Conservation (phyloP, 2,797 vertebrate genomes). For the Notolabrus celidotus region DNA sequence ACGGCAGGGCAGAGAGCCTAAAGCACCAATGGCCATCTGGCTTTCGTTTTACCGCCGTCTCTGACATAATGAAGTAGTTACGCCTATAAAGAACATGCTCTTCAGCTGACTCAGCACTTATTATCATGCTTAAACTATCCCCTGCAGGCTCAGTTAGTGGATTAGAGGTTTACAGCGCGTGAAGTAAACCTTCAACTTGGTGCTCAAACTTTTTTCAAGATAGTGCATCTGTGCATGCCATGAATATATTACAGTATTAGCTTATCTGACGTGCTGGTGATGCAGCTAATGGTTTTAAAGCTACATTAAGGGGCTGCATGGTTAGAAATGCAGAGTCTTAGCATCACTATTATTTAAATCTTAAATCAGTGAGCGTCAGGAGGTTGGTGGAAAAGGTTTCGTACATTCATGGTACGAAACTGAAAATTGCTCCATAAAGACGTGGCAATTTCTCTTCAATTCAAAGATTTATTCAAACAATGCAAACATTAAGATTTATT, state of each 20-base stretch:
- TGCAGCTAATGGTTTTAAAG: constrained; percentile 12
- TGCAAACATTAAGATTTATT: background rate
- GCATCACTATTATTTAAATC: constrained; percentile 13
- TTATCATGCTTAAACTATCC: constrained; percentile 42
- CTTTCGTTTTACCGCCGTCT: background rate
- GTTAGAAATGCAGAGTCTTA: constrained; percentile 60
- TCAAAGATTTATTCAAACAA: background rate
- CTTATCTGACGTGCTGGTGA: constrained; percentile 23
- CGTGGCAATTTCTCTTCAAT: background rate
- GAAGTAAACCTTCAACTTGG: constrained; percentile 1
- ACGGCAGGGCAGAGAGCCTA: constrained; percentile 25
- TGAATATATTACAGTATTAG: constrained; percentile 13
- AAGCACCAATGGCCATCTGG: constrained; percentile 20
- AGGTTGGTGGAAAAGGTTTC: constrained; percentile 19
- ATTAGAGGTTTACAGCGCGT: constrained; percentile 32
- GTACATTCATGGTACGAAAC: constrained; percentile 1
- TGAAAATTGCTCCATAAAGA: background rate
- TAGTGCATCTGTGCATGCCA: constrained; percentile 43
- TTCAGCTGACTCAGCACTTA: background rate
- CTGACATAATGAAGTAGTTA: constrained; percentile 17
- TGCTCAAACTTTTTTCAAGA: constrained; percentile 31
- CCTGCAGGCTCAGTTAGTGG: constrained; percentile 30
- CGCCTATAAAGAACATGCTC: constrained; percentile 45
- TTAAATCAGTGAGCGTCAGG: constrained; percentile 34
- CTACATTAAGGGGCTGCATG: constrained; percentile 9